These are phyloP conservation scores for Metopolophium dirhodum DNA, from an alignment of 1,140 invertebrate species.

Conservation along the genomic window DNA sequence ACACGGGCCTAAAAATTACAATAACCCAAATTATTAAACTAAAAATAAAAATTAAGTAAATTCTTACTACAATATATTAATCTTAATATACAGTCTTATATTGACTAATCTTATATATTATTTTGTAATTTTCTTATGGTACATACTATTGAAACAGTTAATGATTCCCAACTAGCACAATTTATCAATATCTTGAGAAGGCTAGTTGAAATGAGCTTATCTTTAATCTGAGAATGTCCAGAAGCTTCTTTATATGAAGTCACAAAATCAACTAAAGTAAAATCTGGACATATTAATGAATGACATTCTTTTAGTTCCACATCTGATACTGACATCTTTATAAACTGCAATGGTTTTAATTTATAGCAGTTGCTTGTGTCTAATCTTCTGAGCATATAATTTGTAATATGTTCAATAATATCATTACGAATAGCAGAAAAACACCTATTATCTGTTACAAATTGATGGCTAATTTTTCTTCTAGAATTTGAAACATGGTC, in stretches of 20 bases:
- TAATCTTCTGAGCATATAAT: background rate
- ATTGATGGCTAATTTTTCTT: background rate
- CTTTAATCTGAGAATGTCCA: conserved; percentile 13
- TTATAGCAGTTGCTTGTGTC: background rate
- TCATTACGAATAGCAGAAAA: background rate
- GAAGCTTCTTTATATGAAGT: background rate
- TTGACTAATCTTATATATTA: too few species aligned
- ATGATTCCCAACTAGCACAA: background rate
- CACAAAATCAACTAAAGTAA: background rate
- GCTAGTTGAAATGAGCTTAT: background rate
- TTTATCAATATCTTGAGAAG: background rate
- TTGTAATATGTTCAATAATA: background rate
- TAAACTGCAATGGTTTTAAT: background rate
- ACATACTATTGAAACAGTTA: conserved; percentile 12
- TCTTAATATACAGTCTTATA: too few species aligned
- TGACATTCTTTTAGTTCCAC: background rate
- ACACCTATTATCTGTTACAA: background rate
- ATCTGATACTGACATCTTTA: background rate
- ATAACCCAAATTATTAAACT: background rate
- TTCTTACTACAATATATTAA: too few species aligned
- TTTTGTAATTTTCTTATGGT: background rate
- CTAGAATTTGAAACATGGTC: background rate
- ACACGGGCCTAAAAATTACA: conserved; percentile 24
- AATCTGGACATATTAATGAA: conserved; percentile 8
- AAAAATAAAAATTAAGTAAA: too few species aligned